A percentile compares a stretch with the other conserved stretches of the same genome.
Conservation (phyloP, 2,888 invertebrate genomes). For the Calameuta pallipes region DNA sequence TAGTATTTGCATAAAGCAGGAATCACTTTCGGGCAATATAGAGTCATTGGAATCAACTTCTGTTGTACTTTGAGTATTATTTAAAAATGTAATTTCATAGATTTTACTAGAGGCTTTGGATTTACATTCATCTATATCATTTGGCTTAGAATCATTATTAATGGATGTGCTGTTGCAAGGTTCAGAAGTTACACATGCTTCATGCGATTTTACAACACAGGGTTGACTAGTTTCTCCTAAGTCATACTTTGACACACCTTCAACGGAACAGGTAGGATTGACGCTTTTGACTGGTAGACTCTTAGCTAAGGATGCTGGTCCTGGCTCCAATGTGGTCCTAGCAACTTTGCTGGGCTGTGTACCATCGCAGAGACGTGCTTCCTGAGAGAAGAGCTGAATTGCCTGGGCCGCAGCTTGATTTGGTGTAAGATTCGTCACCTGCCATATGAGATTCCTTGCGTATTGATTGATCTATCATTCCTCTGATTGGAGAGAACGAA, state of each 20-base stretch:
- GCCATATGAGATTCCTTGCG: constrained; percentile 13
- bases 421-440: constrained; percentile 80
- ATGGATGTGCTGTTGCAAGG: not conserved
- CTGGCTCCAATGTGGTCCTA: constrained; percentile 69
- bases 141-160: not conserved
- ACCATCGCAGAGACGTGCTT: constrained; percentile 84
- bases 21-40: not conserved
- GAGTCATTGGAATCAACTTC: not conserved
- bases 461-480: not conserved
- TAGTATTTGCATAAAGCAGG: constrained; percentile 12
- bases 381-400: constrained; percentile 85
- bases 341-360: constrained; percentile 79
- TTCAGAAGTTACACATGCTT: not conserved
- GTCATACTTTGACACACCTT: constrained; percentile 50
- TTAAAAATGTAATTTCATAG: not conserved
- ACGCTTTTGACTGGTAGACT: constrained; percentile 62
- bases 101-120: not conserved
- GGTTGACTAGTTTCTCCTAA: constrained; percentile 1
- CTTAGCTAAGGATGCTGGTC: constrained; percentile 60
- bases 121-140: not conserved
- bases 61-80: not conserved
- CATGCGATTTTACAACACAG: not conserved
- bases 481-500: not conserved
- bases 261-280: constrained; percentile 62
- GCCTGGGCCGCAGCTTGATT: constrained; percentile 93